Evolutionary conservation across 2,797 vertebrate genomes (phyloP).

Genomic region (Vespertilio murinus): DNA sequence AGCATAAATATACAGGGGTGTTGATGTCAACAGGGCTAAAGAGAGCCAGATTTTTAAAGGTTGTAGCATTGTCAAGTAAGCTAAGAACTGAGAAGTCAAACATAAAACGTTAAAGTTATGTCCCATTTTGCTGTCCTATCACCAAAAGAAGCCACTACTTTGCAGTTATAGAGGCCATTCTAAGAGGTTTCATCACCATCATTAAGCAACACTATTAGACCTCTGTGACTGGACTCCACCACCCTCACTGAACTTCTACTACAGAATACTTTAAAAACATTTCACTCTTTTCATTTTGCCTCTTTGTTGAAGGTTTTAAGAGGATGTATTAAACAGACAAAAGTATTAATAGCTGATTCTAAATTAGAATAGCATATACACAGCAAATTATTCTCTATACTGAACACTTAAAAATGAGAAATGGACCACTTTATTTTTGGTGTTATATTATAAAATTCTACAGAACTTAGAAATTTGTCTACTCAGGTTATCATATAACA

Average conservation of each 20-base stretch:
- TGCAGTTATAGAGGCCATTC: constrained; percentile 19
- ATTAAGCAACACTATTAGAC: constrained; percentile 27
- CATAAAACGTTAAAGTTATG: not conserved
- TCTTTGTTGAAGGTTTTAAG: not conserved
- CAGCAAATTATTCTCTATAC: not conserved
- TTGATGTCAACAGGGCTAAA: not conserved
- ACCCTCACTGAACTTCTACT: not conserved
- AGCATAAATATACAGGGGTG: not conserved
- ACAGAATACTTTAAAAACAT: not conserved
- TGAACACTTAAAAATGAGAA: not conserved
- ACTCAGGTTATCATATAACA: not conserved
- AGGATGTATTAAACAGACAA: not conserved
- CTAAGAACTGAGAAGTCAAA: constrained; percentile 42
- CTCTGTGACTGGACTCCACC: not conserved
- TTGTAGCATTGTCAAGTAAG: not conserved
- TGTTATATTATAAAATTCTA: not conserved
- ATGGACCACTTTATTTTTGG: not conserved
- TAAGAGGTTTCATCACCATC: not conserved
- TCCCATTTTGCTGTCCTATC: not conserved
- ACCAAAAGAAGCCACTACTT: not conserved
- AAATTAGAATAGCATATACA: not conserved
- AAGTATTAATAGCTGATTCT: not conserved
- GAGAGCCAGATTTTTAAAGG: not conserved
- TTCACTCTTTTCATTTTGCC: not conserved
- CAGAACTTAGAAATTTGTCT: not conserved